Conservation (phyloP, 1,140 invertebrate species). For the Bicyclus anynana region DNA sequence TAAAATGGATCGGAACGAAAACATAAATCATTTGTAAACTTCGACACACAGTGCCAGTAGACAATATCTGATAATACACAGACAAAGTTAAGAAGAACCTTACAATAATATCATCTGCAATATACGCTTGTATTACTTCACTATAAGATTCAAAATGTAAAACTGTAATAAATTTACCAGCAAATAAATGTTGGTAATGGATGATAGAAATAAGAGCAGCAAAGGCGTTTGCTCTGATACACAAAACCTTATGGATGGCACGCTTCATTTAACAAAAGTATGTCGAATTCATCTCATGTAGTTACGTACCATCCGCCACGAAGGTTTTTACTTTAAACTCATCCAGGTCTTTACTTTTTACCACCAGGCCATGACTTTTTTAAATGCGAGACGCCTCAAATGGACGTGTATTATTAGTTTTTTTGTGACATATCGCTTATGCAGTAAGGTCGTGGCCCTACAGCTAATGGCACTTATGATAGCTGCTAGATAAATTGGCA, state of each 20-base stretch:
- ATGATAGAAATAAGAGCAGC: slow-evolving; percentile 37
- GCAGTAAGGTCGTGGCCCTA: neutral
- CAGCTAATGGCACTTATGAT: neutral
- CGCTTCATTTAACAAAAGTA: slow-evolving; percentile 74
- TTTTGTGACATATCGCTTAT: neutral
- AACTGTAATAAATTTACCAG: neutral
- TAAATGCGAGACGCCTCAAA: neutral
- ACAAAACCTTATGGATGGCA: slow-evolving; percentile 56
- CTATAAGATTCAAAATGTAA: slow-evolving; percentile 32
- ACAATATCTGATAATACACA: slow-evolving; percentile 49
- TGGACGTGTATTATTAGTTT: neutral
- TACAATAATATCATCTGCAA: neutral
- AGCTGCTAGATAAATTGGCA: slow-evolving; percentile 36
- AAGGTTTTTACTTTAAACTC: slow-evolving; percentile 63
- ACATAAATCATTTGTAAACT: slow-evolving; percentile 56
- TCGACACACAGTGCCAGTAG: slow-evolving; percentile 44
- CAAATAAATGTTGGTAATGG: slow-evolving; percentile 23
- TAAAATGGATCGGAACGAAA: slow-evolving; percentile 39
- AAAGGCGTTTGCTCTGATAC: slow-evolving; percentile 41
- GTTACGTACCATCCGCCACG: slow-evolving; percentile 43
- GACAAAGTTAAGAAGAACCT: neutral
- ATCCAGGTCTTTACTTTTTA: slow-evolving; percentile 41
- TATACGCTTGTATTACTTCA: neutral
- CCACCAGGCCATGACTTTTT: slow-evolving; percentile 6
- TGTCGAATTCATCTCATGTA: slow-evolving; percentile 66